phyloP scores from a whole-genome alignment of 2,888 invertebrate species.

The Venusia cambrica region DNA sequence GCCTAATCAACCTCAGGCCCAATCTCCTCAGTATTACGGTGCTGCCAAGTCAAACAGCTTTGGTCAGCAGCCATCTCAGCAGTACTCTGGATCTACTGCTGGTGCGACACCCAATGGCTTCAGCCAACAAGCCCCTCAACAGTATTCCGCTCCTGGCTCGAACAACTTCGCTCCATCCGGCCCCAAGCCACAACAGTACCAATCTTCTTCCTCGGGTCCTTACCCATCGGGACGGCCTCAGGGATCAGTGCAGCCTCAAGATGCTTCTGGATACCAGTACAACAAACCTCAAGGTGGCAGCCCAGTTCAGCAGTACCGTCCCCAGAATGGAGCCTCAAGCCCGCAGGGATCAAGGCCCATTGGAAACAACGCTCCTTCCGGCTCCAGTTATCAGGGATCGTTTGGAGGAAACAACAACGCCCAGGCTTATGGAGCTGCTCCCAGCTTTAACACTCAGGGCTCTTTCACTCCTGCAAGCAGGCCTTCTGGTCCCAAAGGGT shows the following conservation, averaged over 20 bases:
- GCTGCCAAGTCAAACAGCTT: constrained; percentile 16
- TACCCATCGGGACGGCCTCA: constrained; percentile 24
- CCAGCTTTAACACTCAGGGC: constrained; percentile 12
- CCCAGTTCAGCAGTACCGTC: constrained; percentile 20
- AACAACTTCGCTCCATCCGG: constrained; percentile 14
- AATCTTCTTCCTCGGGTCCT: constrained; percentile 27
- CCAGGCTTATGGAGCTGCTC: constrained; percentile 26
- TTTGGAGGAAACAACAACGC: constrained; percentile 16
- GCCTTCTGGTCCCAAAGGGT: constrained; percentile 20
- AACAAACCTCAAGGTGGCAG: constrained; percentile 33
- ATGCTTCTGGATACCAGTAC: constrained; percentile 41
- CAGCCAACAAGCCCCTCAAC: constrained; percentile 9
- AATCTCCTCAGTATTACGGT: constrained; percentile 25
- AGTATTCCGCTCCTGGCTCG: constrained; percentile 5
- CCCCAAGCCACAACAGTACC: constrained; percentile 33
- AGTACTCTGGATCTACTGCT: constrained; percentile 21
- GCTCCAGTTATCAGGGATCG: constrained; percentile 9
- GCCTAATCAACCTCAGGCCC: constrained; percentile 20
- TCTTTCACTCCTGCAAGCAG: constrained; percentile 17
- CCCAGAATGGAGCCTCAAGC: constrained; percentile 20
- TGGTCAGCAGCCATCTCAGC: constrained; percentile 22
- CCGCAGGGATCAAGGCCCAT: constrained; percentile 23
- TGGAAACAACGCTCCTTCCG: constrained; percentile 13
- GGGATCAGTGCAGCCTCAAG: constrained; percentile 29
- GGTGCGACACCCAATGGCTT: constrained; percentile 2